Percentiles rank a stretch among this genome's conserved stretches.
Conservation (phyloP, 1,140 invertebrate genomes). For the Trachymyrmex septentrionalis region DNA sequence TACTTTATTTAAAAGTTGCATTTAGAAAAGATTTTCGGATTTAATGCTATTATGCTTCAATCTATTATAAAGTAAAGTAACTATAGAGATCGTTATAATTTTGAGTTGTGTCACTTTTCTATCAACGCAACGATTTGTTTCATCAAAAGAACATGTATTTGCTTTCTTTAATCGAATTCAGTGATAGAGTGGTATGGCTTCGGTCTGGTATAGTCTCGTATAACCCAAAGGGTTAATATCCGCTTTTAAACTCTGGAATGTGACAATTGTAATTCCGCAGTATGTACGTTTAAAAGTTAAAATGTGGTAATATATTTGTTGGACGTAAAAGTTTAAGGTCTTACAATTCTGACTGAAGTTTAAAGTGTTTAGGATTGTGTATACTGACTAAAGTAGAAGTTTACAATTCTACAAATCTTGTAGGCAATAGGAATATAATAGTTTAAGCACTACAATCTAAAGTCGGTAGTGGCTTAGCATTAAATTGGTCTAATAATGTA, state of each 20-base stretch:
- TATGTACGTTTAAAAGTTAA: background rate
- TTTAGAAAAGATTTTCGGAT: too few relatives aligned
- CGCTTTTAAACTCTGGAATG: background rate
- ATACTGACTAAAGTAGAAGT: background rate
- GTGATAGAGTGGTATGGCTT: background rate
- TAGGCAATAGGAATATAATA: background rate
- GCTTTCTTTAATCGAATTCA: background rate
- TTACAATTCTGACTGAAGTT: background rate
- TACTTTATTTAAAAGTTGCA: too few relatives aligned
- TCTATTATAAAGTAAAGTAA: too few relatives aligned
- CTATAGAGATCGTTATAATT: too few relatives aligned
- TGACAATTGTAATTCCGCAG: background rate
- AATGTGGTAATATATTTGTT: background rate
- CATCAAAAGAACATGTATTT: background rate
- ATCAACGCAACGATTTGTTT: background rate
- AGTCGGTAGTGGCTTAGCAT: slow-evolving; percentile 18
- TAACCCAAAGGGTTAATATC: background rate
- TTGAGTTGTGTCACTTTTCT: too few relatives aligned
- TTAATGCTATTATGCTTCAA: too few relatives aligned
- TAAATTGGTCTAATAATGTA: slow-evolving; percentile 22
- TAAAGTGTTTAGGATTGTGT: slow-evolving; percentile 13
- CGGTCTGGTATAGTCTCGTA: background rate
- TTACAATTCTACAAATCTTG: background rate
- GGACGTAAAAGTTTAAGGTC: background rate
- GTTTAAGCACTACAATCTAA: background rate